phyloP scores from a whole-genome alignment of 2,113 vertebrate species.

The Gallinago undulata region DNA sequence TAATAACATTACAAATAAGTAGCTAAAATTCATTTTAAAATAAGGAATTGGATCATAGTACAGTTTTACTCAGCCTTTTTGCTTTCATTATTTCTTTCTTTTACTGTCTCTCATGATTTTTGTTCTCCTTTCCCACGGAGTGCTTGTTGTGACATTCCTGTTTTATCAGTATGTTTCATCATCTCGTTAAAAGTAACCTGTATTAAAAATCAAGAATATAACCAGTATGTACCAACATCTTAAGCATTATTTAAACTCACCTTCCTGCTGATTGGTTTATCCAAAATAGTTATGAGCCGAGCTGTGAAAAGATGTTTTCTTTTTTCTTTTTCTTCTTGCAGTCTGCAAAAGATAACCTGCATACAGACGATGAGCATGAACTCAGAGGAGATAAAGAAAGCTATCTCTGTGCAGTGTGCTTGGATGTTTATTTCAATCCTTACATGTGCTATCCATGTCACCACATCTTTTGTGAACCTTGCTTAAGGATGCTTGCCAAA shows the following conservation, averaged over 20 bases:
- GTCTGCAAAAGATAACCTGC: constrained; percentile 69
- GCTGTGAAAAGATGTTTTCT: neutral
- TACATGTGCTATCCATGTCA: constrained; percentile 90
- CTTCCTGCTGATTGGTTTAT: neutral
- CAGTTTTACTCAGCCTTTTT: neutral
- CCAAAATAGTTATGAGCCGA: neutral
- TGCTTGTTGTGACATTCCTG: neutral
- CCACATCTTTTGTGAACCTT: constrained; percentile 94
- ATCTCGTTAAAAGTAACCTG: neutral
- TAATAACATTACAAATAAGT: neutral
- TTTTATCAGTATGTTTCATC: neutral
- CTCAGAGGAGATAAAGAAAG: constrained; percentile 81
- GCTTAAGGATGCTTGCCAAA: constrained; percentile 88
- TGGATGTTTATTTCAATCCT: constrained; percentile 92
- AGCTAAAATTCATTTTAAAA: neutral
- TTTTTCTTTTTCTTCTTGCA: constrained; percentile 62
- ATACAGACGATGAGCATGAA: constrained; percentile 70
- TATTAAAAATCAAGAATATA: constrained; percentile 4
- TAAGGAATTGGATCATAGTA: neutral
- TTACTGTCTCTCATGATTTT: neutral
- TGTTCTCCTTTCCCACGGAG: neutral
- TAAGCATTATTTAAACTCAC: neutral
- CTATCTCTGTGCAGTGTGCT: constrained; percentile 89
- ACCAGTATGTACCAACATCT: neutral
- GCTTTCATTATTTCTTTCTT: neutral